Base-by-base conservation (phyloP, 2,113 vertebrate species). In the Chiloscyllium plagiosum region DNA sequence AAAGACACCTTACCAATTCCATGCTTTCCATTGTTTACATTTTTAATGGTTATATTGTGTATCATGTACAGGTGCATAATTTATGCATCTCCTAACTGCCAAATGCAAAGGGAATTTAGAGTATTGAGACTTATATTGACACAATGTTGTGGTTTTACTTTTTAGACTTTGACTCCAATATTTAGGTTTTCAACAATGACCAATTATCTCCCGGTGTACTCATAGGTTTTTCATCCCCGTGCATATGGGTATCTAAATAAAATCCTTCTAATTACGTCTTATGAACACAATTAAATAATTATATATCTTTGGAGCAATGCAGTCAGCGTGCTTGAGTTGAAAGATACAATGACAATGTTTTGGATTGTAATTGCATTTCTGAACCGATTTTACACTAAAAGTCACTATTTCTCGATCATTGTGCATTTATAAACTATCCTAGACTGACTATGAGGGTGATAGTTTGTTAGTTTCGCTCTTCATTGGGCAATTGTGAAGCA, bases 151-250 rank as follows among this genome's bases (percentile, higher is more conserved):
- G 2, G 12, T n/a, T 37, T 2, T 78, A 15, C 2, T 3, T 3
- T n/a, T n/a, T 37, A 15, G 3, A n/a, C 33, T 15, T n/a, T 2
- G 2, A 13, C 12, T 12, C n/a, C 3, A 0, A n/a, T 2, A 29
- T 4, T 26, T 24, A 1, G 7, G 15, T 26, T 0, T n/a, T n/a
- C n/a, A n/a, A n/a, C n/a, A 72, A 72, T 72, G 8, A 72, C 29
- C 70, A 20, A 2, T 68, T 68, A 20, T 22, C 13, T 68, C 17
- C 15, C 66, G 19, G 19, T 68, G 66, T 19, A 68, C 19, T 4
- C 4, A 24, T 3, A 70, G 1, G 3, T 72, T 33, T 12, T 12
- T 78, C 29, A 78, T 69, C 68, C 10, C 2, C 33, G 8, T n/a
- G 29, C 33, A 33, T n/a, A 15, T 4, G n/a, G 72, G 33, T n/a